Evolutionary conservation across 2,888 invertebrate species (phyloP).

Genomic region (Pterobdella sp.): DNA sequence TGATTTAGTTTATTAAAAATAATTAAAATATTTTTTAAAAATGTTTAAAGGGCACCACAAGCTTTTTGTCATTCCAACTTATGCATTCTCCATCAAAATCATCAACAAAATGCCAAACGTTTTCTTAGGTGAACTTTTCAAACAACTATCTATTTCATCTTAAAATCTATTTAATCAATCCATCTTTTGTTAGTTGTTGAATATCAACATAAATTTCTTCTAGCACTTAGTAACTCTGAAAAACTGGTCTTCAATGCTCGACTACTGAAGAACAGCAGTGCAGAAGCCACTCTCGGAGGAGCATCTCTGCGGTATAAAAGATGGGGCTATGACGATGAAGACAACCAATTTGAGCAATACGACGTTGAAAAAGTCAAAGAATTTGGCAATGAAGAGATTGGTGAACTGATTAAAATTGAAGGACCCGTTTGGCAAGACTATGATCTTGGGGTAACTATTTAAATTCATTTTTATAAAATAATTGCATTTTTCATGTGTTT

Average conservation of each 20-base stretch:
- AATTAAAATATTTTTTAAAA: slow-evolving; percentile 9
- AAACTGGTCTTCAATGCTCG: slow-evolving; percentile 1
- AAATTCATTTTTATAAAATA: not conserved
- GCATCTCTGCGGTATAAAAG: not conserved
- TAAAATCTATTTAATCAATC: too few relatives aligned
- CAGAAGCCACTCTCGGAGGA: not conserved
- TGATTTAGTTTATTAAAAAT: not conserved
- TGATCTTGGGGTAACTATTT: not conserved
- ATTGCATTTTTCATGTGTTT: not conserved
- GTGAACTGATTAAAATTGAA: not conserved
- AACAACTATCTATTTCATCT: too few relatives aligned
- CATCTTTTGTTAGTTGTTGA: too few relatives aligned
- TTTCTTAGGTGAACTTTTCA: not conserved
- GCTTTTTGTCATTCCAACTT: not conserved
- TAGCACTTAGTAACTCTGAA: not conserved
- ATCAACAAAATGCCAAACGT: slow-evolving; percentile 13
- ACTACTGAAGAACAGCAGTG: not conserved
- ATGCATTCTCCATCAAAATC: slow-evolving; percentile 10
- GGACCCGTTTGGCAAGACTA: not conserved
- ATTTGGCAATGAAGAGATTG: not conserved
- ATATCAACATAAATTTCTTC: too few relatives aligned
- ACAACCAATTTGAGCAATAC: not conserved
- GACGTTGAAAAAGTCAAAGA: not conserved
- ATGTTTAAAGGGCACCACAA: slow-evolving; percentile 11
- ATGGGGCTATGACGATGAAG: slow-evolving; percentile 1